phyloP scores from a whole-genome alignment of 2,113 vertebrate species.

The Tonatia bakeri region DNA sequence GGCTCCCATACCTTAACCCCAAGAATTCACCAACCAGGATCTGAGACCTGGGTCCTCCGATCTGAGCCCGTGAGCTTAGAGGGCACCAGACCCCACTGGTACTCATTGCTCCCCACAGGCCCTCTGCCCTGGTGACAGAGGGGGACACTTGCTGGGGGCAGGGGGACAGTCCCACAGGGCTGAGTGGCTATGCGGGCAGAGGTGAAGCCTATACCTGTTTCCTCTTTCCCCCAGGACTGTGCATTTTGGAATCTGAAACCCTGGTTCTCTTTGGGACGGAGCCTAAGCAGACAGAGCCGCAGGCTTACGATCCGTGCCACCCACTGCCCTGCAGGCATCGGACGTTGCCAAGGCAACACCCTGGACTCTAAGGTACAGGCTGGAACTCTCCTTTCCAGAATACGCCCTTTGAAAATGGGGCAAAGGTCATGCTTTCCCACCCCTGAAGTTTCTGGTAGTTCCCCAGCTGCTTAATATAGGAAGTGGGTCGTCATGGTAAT shows the following conservation, averaged over 20 bases:
- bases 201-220: background rate
- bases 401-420: background rate
- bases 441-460: background rate
- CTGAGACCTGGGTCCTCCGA: background rate
- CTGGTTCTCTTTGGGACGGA: background rate
- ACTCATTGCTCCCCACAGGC: background rate
- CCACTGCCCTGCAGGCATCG: accelerated
- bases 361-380: background rate
- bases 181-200: no score
- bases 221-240: background rate
- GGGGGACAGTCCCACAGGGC: background rate
- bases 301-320: accelerated
- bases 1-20: background rate
- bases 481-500: accelerated
- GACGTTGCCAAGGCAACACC: background rate
- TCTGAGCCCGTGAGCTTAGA: background rate
- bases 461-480: background rate
- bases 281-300: background rate
- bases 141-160: accelerated
- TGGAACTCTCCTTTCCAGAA: background rate
- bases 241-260: background rate
- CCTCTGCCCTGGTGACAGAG: background rate
- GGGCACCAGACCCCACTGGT: background rate
- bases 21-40: background rate
- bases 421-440: background rate